Percentiles rank a stretch among this genome's conserved stretches.
Conservation (phyloP, 2,797 vertebrate species). For the Tokudaia muenninki region DNA sequence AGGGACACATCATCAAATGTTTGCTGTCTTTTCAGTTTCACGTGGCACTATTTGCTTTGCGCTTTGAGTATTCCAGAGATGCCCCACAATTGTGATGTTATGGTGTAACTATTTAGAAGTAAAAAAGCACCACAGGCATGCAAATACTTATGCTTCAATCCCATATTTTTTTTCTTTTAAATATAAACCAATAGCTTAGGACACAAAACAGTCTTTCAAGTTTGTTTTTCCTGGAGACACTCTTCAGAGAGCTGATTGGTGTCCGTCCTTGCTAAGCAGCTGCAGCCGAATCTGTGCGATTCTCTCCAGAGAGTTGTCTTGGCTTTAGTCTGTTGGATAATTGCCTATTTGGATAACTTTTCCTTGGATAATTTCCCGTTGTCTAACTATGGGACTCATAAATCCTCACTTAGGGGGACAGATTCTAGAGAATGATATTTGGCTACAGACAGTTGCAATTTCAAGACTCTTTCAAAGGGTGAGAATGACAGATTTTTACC, state of each 20-base stretch:
- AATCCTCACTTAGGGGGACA: conserved; percentile 67
- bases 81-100: not conserved
- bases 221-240: conserved; percentile 64
- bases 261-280: conserved; percentile 68
- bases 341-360: conserved; percentile 73
- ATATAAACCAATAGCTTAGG: conserved; percentile 9
- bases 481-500: conserved; percentile 68
- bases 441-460: conserved; percentile 65
- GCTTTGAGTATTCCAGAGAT: conserved; percentile 21
- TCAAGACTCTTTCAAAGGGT: conserved; percentile 69
- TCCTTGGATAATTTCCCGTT: conserved; percentile 74
- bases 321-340: conserved; percentile 70
- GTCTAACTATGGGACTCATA: conserved; percentile 68
- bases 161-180: not conserved
- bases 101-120: not conserved
- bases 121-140: not conserved
- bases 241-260: conserved; percentile 50
- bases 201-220: conserved; percentile 10
- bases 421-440: conserved; percentile 74
- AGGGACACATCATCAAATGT: not conserved
- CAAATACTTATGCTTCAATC: not conserved
- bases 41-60: not conserved
- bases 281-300: conserved; percentile 61
- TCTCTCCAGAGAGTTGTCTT: conserved; percentile 64
- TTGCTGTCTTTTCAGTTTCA: not conserved